A percentile compares a stretch with the other conserved stretches of the same genome.
phyloP scores from a whole-genome alignment of 2,888 invertebrate genomes.

The Vannuccia rotundouncinata region DNA sequence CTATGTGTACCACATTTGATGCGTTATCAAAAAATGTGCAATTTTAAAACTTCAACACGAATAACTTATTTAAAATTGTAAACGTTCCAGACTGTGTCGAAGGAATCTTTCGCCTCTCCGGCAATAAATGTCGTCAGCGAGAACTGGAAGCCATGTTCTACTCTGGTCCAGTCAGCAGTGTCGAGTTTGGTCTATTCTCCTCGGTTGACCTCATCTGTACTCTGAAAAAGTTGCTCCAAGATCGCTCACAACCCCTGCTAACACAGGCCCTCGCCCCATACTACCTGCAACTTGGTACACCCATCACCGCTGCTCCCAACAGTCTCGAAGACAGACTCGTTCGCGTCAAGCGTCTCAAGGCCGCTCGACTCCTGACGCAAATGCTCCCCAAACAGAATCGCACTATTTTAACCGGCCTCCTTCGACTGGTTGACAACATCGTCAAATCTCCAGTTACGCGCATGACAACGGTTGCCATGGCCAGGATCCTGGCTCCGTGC shows the following conservation, averaged over 20 bases:
- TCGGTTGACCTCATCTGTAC: background rate
- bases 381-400: conserved; percentile 16
- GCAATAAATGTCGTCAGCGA: background rate
- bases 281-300: background rate
- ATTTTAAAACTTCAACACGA: no score
- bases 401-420: background rate
- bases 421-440: background rate
- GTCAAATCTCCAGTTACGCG: background rate
- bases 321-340: background rate
- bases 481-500: background rate
- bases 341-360: background rate
- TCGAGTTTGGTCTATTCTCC: conserved; percentile 8
- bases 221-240: background rate
- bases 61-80: no score
- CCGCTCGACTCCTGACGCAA: background rate
- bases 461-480: background rate
- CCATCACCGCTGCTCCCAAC: background rate
- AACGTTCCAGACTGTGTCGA: conserved; percentile 1
- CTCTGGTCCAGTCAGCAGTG: background rate
- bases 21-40: no score
- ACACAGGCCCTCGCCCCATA: background rate
- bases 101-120: conserved; percentile 1
- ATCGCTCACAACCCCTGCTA: background rate
- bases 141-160: background rate
- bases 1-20: no score